These are phyloP conservation scores for Drosophila multiciliata DNA, from an alignment of 2,888 invertebrate genomes.

Conservation along the genomic window DNA sequence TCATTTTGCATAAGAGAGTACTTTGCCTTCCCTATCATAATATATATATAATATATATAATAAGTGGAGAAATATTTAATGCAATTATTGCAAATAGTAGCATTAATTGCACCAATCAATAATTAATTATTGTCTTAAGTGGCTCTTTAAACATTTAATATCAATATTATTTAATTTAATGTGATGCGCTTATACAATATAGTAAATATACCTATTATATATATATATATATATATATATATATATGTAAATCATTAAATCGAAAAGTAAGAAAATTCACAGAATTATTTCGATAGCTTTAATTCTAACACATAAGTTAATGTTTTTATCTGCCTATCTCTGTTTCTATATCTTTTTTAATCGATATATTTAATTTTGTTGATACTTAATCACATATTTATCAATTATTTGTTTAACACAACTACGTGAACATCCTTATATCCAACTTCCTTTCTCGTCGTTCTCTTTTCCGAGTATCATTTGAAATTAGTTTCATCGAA, in stretches of 20 bases:
- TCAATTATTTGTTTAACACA: background rate
- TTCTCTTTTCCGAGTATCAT: background rate
- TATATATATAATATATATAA: too few species aligned
- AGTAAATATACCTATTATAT: background rate
- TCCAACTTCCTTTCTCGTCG: background rate
- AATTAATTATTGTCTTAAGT: slow-evolving; percentile 4
- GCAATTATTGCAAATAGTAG: background rate
- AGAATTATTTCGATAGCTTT: background rate
- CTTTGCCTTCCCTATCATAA: background rate
- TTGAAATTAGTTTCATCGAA: background rate
- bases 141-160: slow-evolving; percentile 7
- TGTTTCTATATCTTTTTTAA: too few species aligned
- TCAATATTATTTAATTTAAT: background rate
- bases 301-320: background rate
- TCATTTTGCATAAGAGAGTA: background rate
- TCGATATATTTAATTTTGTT: background rate
- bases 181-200: background rate
- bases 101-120: background rate
- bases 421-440: background rate
- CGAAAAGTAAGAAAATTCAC: background rate
- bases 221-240: background rate
- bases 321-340: background rate
- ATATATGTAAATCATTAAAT: background rate
- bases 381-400: background rate
- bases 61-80: background rate